phyloP scores from a whole-genome alignment of 2,888 invertebrate species.

The Dryadula phaetusa region DNA sequence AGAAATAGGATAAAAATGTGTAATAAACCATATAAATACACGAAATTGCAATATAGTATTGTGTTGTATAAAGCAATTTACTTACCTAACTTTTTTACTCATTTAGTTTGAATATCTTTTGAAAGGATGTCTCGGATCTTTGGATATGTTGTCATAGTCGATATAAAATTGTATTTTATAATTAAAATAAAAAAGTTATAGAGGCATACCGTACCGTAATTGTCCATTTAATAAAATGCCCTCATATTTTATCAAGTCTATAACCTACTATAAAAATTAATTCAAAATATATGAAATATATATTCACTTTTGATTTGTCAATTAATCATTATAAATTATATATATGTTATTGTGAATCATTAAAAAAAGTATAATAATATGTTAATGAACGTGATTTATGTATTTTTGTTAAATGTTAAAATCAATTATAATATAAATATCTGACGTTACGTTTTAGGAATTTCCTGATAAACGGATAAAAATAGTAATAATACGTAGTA shows the following conservation, averaged over 20 bases:
- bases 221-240: too few relatives aligned
- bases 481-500: too few relatives aligned
- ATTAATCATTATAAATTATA: too few relatives aligned
- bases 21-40: background rate
- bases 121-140: conserved; percentile 5
- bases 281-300: too few relatives aligned
- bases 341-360: background rate
- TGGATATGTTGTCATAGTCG: background rate
- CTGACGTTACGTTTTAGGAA: background rate
- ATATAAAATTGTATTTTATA: conserved; percentile 8
- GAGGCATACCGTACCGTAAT: background rate
- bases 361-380: background rate
- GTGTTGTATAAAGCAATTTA: background rate
- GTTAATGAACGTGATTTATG: background rate
- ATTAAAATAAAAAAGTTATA: too few relatives aligned
- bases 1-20: background rate
- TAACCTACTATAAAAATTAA: too few relatives aligned
- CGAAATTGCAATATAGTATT: background rate
- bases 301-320: too few relatives aligned
- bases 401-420: conserved; percentile 6
- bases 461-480: background rate
- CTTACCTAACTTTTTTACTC: conserved; percentile 11
- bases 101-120: conserved; percentile 11
- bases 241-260: too few relatives aligned
- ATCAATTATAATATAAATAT: background rate